phyloP scores from a whole-genome alignment of 2,113 vertebrate species.

The Cnemophilus loriae region DNA sequence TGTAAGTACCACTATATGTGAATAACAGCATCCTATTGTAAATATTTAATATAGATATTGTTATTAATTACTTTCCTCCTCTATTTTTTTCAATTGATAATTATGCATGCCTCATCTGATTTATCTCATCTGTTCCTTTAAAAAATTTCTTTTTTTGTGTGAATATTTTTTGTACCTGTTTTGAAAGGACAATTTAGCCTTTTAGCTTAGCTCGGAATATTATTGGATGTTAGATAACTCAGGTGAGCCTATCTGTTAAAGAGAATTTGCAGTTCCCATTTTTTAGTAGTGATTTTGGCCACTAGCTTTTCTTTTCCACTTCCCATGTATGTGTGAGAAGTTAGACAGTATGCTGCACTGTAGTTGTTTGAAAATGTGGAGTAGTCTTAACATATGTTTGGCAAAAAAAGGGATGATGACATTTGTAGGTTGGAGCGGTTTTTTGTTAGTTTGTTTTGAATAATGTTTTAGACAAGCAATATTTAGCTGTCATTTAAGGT shows the following conservation, averaged over 20 bases:
- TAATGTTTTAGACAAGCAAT: not conserved
- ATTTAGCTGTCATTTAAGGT: not conserved
- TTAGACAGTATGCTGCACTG: constrained; percentile 57
- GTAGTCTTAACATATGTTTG: not conserved
- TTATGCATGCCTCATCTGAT: constrained; percentile 78
- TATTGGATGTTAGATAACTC: constrained; percentile 49
- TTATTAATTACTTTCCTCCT: constrained; percentile 70
- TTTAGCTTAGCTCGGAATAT: constrained; percentile 44
- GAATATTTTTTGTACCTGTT: constrained; percentile 62
- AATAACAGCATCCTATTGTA: constrained; percentile 77
- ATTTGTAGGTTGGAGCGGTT: rapidly evolving
- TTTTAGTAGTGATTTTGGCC: constrained; percentile 44
- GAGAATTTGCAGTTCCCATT: constrained; percentile 33
- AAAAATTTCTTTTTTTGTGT: constrained; percentile 59
- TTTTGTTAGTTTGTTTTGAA: not conserved
- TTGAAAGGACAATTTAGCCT: constrained; percentile 50
- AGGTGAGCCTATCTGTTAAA: constrained; percentile 38
- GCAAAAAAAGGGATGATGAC: not conserved
- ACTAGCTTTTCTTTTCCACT: constrained; percentile 58
- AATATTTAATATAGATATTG: constrained; percentile 70
- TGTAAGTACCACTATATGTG: constrained; percentile 99
- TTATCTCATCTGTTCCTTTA: constrained; percentile 67
- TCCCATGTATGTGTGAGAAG: constrained; percentile 58
- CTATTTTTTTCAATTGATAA: constrained; percentile 71
- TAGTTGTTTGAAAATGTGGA: constrained; percentile 56